Evolutionary conservation across 2,113 vertebrate genomes (phyloP).

Genomic region (Hystrix brachyura): DNA sequence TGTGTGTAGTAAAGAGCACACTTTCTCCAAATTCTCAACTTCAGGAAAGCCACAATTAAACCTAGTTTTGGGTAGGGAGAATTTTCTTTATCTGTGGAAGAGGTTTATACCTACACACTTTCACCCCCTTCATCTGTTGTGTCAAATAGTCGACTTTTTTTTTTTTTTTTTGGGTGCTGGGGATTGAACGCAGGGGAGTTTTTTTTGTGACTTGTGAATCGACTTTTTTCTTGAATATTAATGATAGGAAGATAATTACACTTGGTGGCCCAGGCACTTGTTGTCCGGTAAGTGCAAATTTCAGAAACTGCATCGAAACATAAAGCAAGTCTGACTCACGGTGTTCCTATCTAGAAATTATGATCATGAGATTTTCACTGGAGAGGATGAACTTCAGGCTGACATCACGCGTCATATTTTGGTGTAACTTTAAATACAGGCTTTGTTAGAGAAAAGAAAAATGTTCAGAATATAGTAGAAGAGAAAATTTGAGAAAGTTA

Average conservation of each 20-base stretch:
- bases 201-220: slow-evolving; percentile 39
- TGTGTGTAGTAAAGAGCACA: not conserved
- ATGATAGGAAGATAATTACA: not conserved
- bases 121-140: not conserved
- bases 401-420: not conserved
- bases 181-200: no score
- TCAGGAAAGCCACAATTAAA: not conserved
- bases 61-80: not conserved
- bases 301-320: not conserved
- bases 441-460: slow-evolving; percentile 8
- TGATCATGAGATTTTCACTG: slow-evolving; percentile 10
- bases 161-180: no score
- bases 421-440: not conserved
- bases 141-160: not conserved
- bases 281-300: not conserved
- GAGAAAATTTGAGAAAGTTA: slow-evolving; percentile 17
- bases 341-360: slow-evolving; percentile 31
- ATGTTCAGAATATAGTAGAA: not conserved
- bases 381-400: not conserved
- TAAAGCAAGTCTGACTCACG: not conserved
- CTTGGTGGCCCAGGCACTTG: not conserved
- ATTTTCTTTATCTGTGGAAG: slow-evolving; percentile 17
- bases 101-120: not conserved
- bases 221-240: not conserved
- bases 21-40: slow-evolving; percentile 21